These are phyloP conservation scores for Dendroctonus ponderosae DNA, from an alignment of 1,140 invertebrate species.

Conservation along the genomic window DNA sequence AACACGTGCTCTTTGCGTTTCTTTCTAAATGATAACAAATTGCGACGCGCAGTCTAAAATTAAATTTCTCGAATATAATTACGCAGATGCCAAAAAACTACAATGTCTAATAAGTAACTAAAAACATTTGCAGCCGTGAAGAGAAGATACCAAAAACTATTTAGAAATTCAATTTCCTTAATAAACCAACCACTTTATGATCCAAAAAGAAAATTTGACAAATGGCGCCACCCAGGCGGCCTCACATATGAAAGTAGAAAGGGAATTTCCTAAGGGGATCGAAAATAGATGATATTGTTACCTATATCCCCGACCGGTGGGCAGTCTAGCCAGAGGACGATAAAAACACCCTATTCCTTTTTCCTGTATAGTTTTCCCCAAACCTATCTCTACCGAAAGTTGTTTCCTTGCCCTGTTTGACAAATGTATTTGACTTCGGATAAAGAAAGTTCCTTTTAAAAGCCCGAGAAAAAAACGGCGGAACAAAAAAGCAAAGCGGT, in stretches of 20 bases:
- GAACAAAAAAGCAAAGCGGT: constrained; percentile 32
- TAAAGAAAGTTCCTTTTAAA: constrained; percentile 34
- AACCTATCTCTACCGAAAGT: constrained; percentile 37
- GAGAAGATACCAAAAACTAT: too few relatives aligned
- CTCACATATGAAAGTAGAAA: constrained; percentile 25
- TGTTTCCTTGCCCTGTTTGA: constrained; percentile 38
- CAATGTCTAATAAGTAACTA: too few relatives aligned
- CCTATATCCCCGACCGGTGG: constrained; percentile 41
- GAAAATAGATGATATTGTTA: constrained; percentile 45
- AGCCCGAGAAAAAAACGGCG: constrained; percentile 19
- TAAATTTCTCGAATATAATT: too few relatives aligned
- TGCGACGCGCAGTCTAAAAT: too few relatives aligned
- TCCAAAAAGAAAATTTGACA: constrained; percentile 9
- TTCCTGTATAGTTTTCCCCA: constrained; percentile 30
- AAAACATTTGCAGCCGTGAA: too few relatives aligned
- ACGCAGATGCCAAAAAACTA: too few relatives aligned
- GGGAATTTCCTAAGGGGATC: constrained; percentile 24
- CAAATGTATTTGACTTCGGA: constrained; percentile 40
- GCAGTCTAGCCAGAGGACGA: constrained; percentile 36
- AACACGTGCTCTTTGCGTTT: not conserved
- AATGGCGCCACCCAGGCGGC: constrained; percentile 30
- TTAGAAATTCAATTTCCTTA: not conserved
- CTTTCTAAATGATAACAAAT: not conserved
- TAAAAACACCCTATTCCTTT: constrained; percentile 36
- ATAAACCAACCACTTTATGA: constrained; percentile 1